A percentile compares a stretch with the other conserved stretches of the same genome.
These are phyloP conservation scores for Ecliptopera silaceata DNA, from an alignment of 2,888 invertebrate species.

Conservation along the genomic window DNA sequence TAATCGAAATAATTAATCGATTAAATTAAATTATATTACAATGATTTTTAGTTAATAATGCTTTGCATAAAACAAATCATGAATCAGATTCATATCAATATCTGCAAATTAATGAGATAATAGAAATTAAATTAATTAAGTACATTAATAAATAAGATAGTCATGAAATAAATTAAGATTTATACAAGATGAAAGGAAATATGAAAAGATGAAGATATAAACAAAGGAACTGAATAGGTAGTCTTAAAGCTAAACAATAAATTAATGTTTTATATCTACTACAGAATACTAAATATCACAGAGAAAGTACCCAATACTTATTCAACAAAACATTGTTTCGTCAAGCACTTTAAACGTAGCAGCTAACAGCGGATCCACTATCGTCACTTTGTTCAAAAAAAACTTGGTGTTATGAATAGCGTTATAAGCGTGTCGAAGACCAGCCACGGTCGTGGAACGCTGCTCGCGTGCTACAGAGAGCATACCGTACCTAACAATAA, in stretches of 20 bases:
- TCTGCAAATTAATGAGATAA: conserved; percentile 41
- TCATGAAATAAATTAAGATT: conserved; percentile 45
- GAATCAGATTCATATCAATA: conserved; percentile 47
- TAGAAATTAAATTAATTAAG: conserved; percentile 43
- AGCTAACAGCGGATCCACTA: conserved; percentile 26
- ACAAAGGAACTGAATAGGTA: conserved; percentile 67
- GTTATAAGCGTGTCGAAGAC: conserved; percentile 27
- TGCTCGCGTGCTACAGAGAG: conserved; percentile 52
- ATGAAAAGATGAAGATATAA: conserved; percentile 39
- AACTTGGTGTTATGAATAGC: conserved; percentile 25
- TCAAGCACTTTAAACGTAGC: conserved; percentile 62
- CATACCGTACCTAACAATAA: conserved; percentile 47
- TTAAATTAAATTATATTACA: conserved; percentile 46
- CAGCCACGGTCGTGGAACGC: conserved; percentile 22
- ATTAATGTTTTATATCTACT: conserved; percentile 75
- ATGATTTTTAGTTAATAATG: conserved; percentile 42
- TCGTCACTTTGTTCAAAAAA: conserved; percentile 14
- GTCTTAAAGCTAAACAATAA: conserved; percentile 75
- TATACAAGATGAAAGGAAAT: conserved; percentile 44
- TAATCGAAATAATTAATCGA: conserved; percentile 55
- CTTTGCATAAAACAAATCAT: conserved; percentile 47
- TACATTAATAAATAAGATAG: conserved; percentile 56
- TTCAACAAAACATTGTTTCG: conserved; percentile 74
- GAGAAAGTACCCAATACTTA: conserved; percentile 82
- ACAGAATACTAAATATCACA: conserved; percentile 83